These are phyloP conservation scores for Tetheella fluctuosa DNA, from an alignment of 2,888 invertebrate species.

Conservation along the genomic window DNA sequence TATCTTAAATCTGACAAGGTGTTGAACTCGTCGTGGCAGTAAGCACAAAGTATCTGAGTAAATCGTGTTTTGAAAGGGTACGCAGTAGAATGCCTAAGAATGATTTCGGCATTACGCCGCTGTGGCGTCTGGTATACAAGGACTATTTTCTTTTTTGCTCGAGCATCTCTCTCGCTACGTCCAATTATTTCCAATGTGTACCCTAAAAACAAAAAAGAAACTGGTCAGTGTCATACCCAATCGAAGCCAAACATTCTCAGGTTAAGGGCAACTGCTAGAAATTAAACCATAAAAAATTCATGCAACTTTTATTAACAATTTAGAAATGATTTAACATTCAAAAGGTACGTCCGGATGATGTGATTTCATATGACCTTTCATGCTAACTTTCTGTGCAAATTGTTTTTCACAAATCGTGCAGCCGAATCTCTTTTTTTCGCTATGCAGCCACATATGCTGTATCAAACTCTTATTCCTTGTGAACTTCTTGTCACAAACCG, in stretches of 20 bases:
- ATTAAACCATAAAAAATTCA: constrained; percentile 30
- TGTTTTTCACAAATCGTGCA: constrained; percentile 66
- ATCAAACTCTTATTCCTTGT: constrained; percentile 72
- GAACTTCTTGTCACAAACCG: constrained; percentile 76
- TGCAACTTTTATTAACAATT: constrained; percentile 29
- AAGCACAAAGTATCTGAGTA: constrained; percentile 73
- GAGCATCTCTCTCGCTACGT: constrained; percentile 65
- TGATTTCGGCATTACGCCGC: constrained; percentile 75
- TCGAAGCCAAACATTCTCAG: constrained; percentile 23
- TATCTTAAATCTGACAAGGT: constrained; percentile 58
- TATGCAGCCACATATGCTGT: constrained; percentile 75
- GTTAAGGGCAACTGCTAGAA: constrained; percentile 16
- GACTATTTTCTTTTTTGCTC: constrained; percentile 74
- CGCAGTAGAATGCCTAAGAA: constrained; percentile 71
- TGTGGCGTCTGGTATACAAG: constrained; percentile 76
- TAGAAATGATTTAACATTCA: constrained; percentile 23
- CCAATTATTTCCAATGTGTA: constrained; percentile 74
- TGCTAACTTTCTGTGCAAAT: constrained; percentile 70
- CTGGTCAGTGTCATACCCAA: constrained; percentile 68
- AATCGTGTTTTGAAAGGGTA: constrained; percentile 76
- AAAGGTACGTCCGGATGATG: constrained; percentile 53
- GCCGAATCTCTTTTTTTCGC: constrained; percentile 61
- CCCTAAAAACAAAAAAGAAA: constrained; percentile 81
- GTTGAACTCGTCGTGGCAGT: constrained; percentile 70
- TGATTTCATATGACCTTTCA: constrained; percentile 63